Base-by-base conservation (phyloP, 2,113 vertebrate species). In the Pomatostomus ruficeps region DNA sequence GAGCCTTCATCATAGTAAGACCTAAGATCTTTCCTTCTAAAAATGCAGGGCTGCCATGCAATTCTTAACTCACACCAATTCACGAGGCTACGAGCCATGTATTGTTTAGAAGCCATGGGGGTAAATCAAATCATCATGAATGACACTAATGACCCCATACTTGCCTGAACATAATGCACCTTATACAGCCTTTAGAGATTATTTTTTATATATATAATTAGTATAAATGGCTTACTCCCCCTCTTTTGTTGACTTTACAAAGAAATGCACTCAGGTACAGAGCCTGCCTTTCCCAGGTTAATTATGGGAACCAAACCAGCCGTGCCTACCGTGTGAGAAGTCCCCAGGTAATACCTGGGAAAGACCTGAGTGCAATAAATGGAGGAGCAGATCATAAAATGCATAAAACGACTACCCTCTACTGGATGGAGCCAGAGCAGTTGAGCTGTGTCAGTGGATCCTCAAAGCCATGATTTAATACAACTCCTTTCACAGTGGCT, bases 221-320 rank as follows among this genome's bases (percentile, higher is more conserved):
- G 55, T 75, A 88, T 65, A 91, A 95, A 91, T 80, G 59, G 52
- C 40, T 94, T 10, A 1, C 51, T 88, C 85, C 61, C 70, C 66
- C 79, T 89, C 83, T 92, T 96, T 91, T 92, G 88, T 96, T 88
- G 85, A 74, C 77, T 90, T 95, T 71, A 93, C 55, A 96, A 94
- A 88, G 91, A 85, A 95, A 89, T 13, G 48, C 75, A 63, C 63
- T 59, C 80, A 91, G 95, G 91, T 93, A 95, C 80, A 92, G 63
- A 73, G 76, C 40, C 91, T 95, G 95, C 92, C 86, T 84, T 87
- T 92, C 89, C 65, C 10, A n/a, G 86, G 61, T 94, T 68, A 58
- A 88, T 96, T 76, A 94, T 77, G 79, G 76, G 79, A 96, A 85
- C 63, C 88, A 90, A 94, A 71, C 17, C 4, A 12, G 79, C 72